Conservation (phyloP, 2,888 invertebrate species). For the Tenthredo distinguenda region DNA sequence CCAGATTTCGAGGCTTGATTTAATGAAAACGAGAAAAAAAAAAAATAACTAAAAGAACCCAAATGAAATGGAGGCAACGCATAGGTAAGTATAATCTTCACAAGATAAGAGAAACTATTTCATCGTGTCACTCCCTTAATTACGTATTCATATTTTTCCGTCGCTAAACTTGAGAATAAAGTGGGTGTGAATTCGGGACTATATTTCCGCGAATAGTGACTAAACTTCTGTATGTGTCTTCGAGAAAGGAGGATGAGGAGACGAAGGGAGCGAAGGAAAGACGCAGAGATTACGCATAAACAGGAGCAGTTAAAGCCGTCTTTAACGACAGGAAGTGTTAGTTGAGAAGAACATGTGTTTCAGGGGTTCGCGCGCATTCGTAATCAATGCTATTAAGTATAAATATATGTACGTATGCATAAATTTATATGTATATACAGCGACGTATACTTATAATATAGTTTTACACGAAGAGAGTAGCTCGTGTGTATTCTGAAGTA, state of each 20-base stretch:
- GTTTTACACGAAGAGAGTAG: background rate
- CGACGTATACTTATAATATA: background rate
- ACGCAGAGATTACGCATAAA: constrained; percentile 63
- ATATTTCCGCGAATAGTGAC: background rate
- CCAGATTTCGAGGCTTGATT: background rate
- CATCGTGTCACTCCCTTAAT: background rate
- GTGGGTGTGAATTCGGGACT: background rate
- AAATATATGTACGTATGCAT: constrained; percentile 26
- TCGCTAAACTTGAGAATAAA: background rate
- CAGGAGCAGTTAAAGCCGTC: constrained; percentile 69
- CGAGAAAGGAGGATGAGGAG: background rate
- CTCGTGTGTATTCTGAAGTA: background rate
- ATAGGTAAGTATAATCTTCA: background rate
- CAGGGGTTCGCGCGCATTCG: constrained; percentile 70
- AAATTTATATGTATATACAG: constrained; percentile 2
- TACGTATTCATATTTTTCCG: background rate
- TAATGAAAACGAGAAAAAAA: background rate
- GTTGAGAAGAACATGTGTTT: constrained; percentile 73
- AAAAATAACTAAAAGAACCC: background rate
- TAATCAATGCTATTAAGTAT: constrained; percentile 62
- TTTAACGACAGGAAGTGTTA: constrained; percentile 77
- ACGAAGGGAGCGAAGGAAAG: constrained; percentile 54
- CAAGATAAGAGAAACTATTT: background rate
- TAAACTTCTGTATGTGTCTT: background rate
- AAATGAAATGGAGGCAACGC: background rate